Evolutionary conservation across 1,140 invertebrate genomes (phyloP).

Genomic region (Platyscapa corneri): DNA sequence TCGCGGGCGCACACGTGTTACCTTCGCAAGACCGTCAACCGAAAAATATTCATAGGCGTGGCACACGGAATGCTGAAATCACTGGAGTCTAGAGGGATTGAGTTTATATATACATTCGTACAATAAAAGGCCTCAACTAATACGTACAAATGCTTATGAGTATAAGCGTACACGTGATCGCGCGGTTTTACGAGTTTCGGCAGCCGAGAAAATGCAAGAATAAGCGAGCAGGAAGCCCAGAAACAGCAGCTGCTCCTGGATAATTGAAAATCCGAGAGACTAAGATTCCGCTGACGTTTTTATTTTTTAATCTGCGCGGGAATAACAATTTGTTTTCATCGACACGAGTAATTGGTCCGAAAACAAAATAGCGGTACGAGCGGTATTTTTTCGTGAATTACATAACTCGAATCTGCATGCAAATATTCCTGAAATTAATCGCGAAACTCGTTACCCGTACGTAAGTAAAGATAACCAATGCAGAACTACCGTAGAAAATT

Average conservation of each 20-base stretch:
- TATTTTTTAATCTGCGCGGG: not conserved
- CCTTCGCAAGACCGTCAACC: constrained; percentile 16
- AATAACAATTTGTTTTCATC: not conserved
- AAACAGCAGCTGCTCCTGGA: not conserved
- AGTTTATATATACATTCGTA: not conserved
- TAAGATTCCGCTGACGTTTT: not conserved
- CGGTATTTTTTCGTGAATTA: not conserved
- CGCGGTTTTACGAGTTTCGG: not conserved
- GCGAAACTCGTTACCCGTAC: not conserved
- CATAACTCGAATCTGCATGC: not conserved
- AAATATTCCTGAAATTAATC: not conserved
- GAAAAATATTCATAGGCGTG: constrained; percentile 46
- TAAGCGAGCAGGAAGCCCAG: not conserved
- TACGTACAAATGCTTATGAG: no score
- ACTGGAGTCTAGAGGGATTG: not conserved
- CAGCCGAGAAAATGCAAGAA: not conserved
- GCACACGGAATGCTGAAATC: constrained; percentile 34
- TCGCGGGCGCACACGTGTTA: not conserved
- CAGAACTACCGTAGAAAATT: not conserved
- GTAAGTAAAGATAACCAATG: not conserved
- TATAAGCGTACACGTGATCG: not conserved
- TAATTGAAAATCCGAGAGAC: not conserved
- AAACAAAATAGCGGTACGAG: not conserved
- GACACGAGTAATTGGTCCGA: not conserved
- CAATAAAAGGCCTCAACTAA: not conserved